Base-by-base conservation (phyloP, 2,888 invertebrate genomes). In the Troides aeacus region DNA sequence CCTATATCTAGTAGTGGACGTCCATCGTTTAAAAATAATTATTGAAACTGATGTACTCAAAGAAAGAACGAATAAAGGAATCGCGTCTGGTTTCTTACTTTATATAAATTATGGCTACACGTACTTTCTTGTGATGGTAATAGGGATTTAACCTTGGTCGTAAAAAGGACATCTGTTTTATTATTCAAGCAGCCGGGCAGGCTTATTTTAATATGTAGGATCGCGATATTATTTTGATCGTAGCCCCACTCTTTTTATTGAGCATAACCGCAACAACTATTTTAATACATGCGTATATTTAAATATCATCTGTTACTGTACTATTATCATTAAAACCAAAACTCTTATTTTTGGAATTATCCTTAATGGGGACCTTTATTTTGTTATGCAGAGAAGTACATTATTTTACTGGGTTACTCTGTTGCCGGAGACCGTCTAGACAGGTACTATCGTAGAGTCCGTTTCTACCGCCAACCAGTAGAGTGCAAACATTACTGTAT, bases 141-240 rank as follows among this genome's bases (percentile, higher is more conserved):
- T 57, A 57, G 46, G 30, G 30, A 24, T 58, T 62, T 67, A 62
- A 67, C 62, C 42, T 56, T 42, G 61, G 62, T 57, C 67, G 57
- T 58, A 67, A 63, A 67, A 67, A 18, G 42, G 62, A 67, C 66
- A 57, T 62, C 57, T 57, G 67, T 62, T 67, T 67, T 67, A 67
- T 67, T 62, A 67, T 67, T 62, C 62, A 42, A 67, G 36, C 67
- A 62, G 66, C 61, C 39, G 61, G 56, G 66, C 61, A 18, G n/a
- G 66, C 42, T 58, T 46, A 68, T 68, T 42, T 62, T 56, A 24
- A 62, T 53, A 57, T 23, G 62, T 46, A 68, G 46, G 57, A 23
- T 15, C 57, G 57, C 57, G 23, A 58, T 58, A 58, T 58, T 58
- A 58, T 58, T 58, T 58, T 21, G 23, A 58, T 58, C 23, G 23